phyloP scores from a whole-genome alignment of 2,797 vertebrate genomes.

The Rachycentron canadum region DNA sequence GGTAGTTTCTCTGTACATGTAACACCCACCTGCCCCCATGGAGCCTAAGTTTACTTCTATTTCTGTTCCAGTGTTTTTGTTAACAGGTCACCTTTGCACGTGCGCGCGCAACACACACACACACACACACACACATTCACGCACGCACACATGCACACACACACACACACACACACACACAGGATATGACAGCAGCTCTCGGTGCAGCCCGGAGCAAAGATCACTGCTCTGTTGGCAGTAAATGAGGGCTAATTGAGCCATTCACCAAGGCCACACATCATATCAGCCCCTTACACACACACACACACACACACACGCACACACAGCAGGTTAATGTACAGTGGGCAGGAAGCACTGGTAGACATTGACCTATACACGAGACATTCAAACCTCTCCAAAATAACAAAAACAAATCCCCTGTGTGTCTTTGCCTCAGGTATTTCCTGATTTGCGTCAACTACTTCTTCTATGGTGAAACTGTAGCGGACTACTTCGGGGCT shows the following conservation, averaged over 20 bases:
- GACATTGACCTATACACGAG: too few relatives aligned
- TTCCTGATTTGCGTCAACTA: slow-evolving; percentile 98
- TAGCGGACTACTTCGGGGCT: slow-evolving; percentile 95
- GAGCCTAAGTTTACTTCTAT: neutral
- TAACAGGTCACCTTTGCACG: slow-evolving; percentile 28
- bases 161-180: slow-evolving; percentile 6
- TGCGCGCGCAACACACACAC: neutral
- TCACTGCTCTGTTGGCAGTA: slow-evolving; percentile 80
- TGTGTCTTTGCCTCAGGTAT: slow-evolving; percentile 86
- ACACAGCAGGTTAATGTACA: slow-evolving; percentile 47
- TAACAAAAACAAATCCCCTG: neutral
- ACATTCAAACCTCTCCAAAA: too few relatives aligned
- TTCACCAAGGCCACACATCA: slow-evolving; percentile 42
- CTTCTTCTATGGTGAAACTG: slow-evolving; percentile 98
- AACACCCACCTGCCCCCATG: neutral
- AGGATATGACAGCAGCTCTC: slow-evolving; percentile 17
- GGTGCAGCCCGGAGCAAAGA: slow-evolving; percentile 75
- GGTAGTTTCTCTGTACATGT: slow-evolving; percentile 2
- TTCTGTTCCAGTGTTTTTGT: slow-evolving; percentile 23
- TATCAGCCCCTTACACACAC: neutral
- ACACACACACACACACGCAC: neutral
- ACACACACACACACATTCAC: slow-evolving; percentile 10
- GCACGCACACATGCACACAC: slow-evolving; percentile 25
- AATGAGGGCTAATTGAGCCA: slow-evolving; percentile 53
- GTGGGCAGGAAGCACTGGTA: neutral